Evolutionary conservation across 2,113 vertebrate species (phyloP), one percentile per base, ranked within the genome.

Genomic region (Epinephelus cyanopodus): DNA sequence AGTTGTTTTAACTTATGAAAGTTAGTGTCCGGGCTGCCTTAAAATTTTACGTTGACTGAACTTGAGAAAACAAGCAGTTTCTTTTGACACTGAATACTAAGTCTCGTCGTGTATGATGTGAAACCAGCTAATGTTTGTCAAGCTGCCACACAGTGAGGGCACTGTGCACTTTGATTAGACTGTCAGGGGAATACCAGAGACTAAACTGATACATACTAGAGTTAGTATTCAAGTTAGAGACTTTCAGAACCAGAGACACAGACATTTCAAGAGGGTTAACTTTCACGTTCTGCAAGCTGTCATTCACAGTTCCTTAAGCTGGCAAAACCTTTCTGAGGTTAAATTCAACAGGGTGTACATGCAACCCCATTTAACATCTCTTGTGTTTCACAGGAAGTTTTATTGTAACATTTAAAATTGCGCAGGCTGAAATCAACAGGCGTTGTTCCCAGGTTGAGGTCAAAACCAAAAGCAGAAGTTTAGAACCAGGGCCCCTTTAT

Each of bases 381-480:
- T 19, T 15, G 1, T 8, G 23, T 50, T 50, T 47, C 0, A 21
- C 12, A 50, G 7, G 39, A 15, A 52, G 5, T 21, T 68, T 67
- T 29, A 50, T 25, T 52, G 18, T 50, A 17, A 27, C 3, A 11
- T 17, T 12, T 18, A 3, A 56, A 18, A 18, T 4, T 45, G 17
- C 6, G 11, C 5, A 3, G 5, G 18, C 17, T 29, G 6, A 52
- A 50, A 33, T 21, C 48, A n/a, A 12, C 27, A 50, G 6, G 13
- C 6, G 14, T 12, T 52, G 64, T 19, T 19, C 25, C 13, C 19
- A 58, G 21, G 27, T 6, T 37, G 65, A 61, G 45, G 45, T 69
- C 3, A 10, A 52, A 72, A 72, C n/a, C 23, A 48, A 50, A 71
- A 79, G 25, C 56, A 69, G 56, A 79, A 69, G 64, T 50, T 48